These are phyloP conservation scores for Serinus canaria DNA, from an alignment of 2,113 vertebrate genomes.

Conservation along the genomic window DNA sequence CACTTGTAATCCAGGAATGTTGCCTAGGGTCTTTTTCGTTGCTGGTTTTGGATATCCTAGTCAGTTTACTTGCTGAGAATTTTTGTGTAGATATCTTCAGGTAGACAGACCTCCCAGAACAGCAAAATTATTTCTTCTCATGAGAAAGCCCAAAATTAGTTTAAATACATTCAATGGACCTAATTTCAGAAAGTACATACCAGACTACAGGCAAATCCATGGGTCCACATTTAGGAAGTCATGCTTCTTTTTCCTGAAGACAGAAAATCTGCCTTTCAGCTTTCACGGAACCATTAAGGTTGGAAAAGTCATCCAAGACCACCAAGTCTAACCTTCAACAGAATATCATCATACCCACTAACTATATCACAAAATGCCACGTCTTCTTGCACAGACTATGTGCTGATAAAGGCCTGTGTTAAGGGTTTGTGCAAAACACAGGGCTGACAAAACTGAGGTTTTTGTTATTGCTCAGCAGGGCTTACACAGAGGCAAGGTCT, in stretches of 20 bases:
- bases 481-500: neutral
- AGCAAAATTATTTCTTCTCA: neutral
- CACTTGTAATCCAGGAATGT: neutral
- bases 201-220: neutral
- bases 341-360: neutral
- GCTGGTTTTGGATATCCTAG: neutral
- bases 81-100: neutral
- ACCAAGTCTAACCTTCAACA: neutral
- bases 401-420: neutral
- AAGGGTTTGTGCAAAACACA: neutral
- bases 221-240: neutral
- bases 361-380: neutral
- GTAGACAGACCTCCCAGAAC: neutral
- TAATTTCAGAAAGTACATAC: neutral
- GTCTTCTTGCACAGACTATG: too few species aligned
- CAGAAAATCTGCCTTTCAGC: neutral
- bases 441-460: fast-evolving
- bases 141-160: neutral
- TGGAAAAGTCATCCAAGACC: neutral
- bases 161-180: neutral
- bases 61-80: neutral
- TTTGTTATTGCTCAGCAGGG: neutral
- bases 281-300: neutral
- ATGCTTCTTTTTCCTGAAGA: neutral
- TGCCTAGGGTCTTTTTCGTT: neutral